Base-by-base conservation (phyloP, 2,888 invertebrate species). In the Volucella inanis region DNA sequence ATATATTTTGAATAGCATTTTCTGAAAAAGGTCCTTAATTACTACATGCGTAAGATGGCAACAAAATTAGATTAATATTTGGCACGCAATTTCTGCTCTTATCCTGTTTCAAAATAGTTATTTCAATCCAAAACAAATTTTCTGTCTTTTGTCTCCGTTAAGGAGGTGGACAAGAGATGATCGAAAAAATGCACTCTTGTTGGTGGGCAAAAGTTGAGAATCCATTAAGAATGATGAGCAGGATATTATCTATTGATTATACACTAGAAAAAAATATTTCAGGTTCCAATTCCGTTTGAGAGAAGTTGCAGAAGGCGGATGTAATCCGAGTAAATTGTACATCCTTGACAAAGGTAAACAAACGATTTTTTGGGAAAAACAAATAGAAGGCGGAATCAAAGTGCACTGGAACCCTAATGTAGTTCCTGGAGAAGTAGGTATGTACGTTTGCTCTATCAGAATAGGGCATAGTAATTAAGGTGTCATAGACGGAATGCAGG, bases 291-390 rank as follows among this genome's bases (percentile, higher is more conserved):
- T 57, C 38, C 14, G 41, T 41, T 9, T 3, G 61, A 22, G 61
- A 71, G 85, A 47, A 68, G 76, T 72, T 72, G 71, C 76, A 71
- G 75, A 68, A 85, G 85, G 85, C 85, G 85, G 85, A 85, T 85
- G 76, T 80, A 67, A 80, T 80, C 71, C 31, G 85, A 80, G 80
- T 72, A 85, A 85, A 85, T 85, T 85, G 85, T 67, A 75, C 67
- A 76, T 80, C 75, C 61, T 76, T 59, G 47, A 65, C 52, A 41
- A 47, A 71, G 39, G 55, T 68, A 85, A 85, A 76, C 81, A 85
- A 85, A 80, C 52, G 76, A 67, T 76, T 80, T 74, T 62, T 41
- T 6, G 43, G 62, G 80, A 68, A 80, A 85, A 85, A 85, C 85
- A 85, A 85, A 85, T 72, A 85, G 52, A 79, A 59, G 83, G 74